Evolutionary conservation across 2,888 invertebrate species (phyloP), one percentile per base, ranked within the genome.

Genomic region (Machimus rusticus): DNA sequence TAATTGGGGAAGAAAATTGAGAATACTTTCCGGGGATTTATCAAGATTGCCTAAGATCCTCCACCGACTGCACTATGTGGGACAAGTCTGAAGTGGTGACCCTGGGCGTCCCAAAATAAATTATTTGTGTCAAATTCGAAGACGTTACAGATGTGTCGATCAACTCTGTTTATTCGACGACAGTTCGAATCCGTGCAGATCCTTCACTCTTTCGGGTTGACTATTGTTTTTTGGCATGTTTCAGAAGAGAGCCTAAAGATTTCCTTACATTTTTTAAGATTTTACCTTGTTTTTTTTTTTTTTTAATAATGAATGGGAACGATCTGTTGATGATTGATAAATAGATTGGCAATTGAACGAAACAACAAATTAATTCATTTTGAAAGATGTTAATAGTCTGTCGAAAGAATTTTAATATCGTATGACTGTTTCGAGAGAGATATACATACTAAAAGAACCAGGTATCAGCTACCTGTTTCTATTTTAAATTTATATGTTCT

Each of bases 71-170:
- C 66, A 66, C 14, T 66, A 82, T 82, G 82, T 82, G 82, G 82
- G 82, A 34, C 82, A 82, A 39, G 82, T 82, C 84, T 84, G 84
- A 34, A n/a, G 43, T 31, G 74, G 28, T 81, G 81, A 81, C 81
- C 74, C 84, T 84, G 84, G 84, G 39, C 12, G 57, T 84, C 84
- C 66, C 28, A 84, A 84, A 84, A 84, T 84, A 84, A 84, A 66
- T 84, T 84, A 84, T 84, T 84, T 84, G 84, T 84, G 74, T 84
- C 84, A 74, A 84, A 84, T 28, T 66, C 81, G 46, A 43, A 8
- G 16, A 14, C 46, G 28, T 46, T 46, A n/a, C 43, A 79, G 39
- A 46, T 79, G 28, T 79, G 79, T 79, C 79, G 39, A 76, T 76
- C 76, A 76, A 76, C 76, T 34, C 76, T 76, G 28, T 66, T 66